Base-by-base conservation (phyloP, 2,113 vertebrate genomes). In the Bombycilla garrulus region DNA sequence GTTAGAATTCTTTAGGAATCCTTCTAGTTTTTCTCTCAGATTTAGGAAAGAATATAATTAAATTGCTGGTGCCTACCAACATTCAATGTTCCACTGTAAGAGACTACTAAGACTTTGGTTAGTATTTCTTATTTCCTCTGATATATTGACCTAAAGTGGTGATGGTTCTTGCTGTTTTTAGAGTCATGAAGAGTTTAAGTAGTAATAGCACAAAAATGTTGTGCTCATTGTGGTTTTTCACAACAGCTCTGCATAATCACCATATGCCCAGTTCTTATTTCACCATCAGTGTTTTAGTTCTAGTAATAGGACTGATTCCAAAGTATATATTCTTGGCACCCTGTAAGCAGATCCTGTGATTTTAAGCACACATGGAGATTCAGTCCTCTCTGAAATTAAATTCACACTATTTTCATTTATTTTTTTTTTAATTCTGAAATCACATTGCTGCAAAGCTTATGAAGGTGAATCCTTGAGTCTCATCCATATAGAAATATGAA, bases 131-230 rank as follows among this genome's bases (percentile, higher is more conserved):
- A 38, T 84, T 93, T 89, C 7, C 10, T 54, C 33, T 53, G 21
- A 74, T 54, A 36, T 18, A 61, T 44, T 79, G 38, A 38, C 16
- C 33, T 79, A 71, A 80, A 64, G 12, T 14, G 6, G 8, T 48
- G 7, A 60, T 15, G 26, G 56, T 56, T 88, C 25, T 66, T 73
- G 22, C 40, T 72, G 23, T 38, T 50, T 66, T 73, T 25, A 66
- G 22, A 77, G 51, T 22, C 0, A 0, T 72, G 31, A 18, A 23
- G 31, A 8, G 5, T 65, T 73, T 92, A 71, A 54, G 25, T 45
- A 58, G 67, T 76, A 35, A 36, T 21, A 64, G 20, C 33, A 81
- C 13, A 58, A 35, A 58, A 81, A 44, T 82, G 36, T 42, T 53
- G 4, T 29, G 18, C 33, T 90, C 23, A 23, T 20, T 48, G 24